Percentiles rank a stretch among this genome's conserved stretches.
Conservation (phyloP, 2,113 vertebrate species). For the Ailurus styani region DNA sequence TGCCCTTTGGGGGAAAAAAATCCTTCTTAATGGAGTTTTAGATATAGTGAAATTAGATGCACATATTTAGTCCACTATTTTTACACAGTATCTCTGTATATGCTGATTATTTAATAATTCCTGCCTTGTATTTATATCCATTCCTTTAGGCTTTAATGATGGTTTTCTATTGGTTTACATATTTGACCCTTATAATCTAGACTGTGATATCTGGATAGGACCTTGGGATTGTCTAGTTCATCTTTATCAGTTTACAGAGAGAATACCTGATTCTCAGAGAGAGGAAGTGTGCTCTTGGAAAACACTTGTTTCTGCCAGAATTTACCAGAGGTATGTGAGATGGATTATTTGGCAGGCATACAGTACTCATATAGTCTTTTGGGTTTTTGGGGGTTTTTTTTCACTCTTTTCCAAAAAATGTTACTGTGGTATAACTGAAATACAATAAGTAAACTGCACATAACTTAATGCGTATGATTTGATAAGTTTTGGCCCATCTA, state of each 20-base stretch:
- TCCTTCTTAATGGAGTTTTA: neutral
- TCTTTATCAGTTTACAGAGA: neutral
- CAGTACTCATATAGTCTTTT: neutral
- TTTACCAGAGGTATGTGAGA: neutral
- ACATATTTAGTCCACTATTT: neutral
- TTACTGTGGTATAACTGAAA: neutral
- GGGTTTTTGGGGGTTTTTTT: rapidly evolving
- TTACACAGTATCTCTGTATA: neutral
- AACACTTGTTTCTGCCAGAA: neutral
- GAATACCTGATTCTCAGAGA: neutral
- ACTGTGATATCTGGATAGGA: neutral
- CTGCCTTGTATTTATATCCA: neutral
- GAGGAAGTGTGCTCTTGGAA: neutral
- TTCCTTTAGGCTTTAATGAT: neutral
- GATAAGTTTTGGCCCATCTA: neutral
- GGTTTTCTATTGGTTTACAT: neutral
- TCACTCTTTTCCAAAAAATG: neutral
- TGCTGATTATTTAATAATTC: neutral
- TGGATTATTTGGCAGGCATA: neutral
- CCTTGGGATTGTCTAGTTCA: neutral
- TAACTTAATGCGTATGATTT: neutral
- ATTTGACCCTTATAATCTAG: neutral
- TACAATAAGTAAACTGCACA: neutral
- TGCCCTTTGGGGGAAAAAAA: too few species aligned
- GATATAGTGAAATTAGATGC: neutral